These are phyloP conservation scores for Felis catus DNA, from an alignment of 2,113 vertebrate genomes.

Conservation along the genomic window F.catus_Fca126_mat1.0 CM031416.1:72003501-72004000, in stretches of 20 bases:
- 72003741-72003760: not conserved
- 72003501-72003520: too few species aligned
- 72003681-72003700: not conserved
- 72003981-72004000: not conserved
- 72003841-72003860: not conserved
- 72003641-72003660: not conserved
- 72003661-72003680: not conserved
- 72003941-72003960: not conserved
- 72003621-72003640: not conserved
- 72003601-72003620: not conserved
- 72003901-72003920: not conserved
- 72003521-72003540: too few species aligned
- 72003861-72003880: not conserved
- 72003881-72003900: not conserved
- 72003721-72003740: not conserved
- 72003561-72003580: not conserved
- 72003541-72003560: too few species aligned
- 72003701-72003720: not conserved
- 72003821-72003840: not conserved
- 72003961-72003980: not conserved
- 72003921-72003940: not conserved
- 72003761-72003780: not conserved
- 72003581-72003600: not conserved
- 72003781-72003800: not conserved
- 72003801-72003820: not conserved